Conservation (phyloP, 2,888 invertebrate genomes). For the Campaea margaritaria region DNA sequence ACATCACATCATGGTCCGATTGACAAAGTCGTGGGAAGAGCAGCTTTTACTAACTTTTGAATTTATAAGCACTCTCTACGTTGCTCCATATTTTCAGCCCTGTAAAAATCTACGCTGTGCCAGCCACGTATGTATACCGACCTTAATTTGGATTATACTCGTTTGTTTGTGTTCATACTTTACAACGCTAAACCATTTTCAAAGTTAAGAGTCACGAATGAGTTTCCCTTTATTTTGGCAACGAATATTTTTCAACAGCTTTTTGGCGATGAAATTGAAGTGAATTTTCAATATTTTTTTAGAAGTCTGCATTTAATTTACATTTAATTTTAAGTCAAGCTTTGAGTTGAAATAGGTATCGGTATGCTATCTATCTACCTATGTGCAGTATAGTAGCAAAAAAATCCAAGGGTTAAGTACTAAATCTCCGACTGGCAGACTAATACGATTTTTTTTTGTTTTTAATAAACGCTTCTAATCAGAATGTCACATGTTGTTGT, state of each 20-base stretch:
- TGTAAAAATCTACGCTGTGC: constrained; percentile 6
- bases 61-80: constrained; percentile 19
- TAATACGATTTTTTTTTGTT: too few relatives aligned
- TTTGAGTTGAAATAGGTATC: too few relatives aligned
- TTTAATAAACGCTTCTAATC: too few relatives aligned
- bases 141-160: constrained; percentile 15
- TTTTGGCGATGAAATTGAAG: constrained; percentile 5
- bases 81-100: constrained; percentile 18
- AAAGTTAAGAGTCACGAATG: constrained; percentile 4
- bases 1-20: constrained; percentile 33
- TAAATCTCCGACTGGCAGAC: too few relatives aligned
- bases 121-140: constrained; percentile 2
- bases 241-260: constrained; percentile 9
- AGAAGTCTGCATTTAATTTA: constrained; percentile 1
- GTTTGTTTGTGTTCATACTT: constrained; percentile 16
- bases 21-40: constrained; percentile 29
- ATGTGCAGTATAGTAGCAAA: too few relatives aligned
- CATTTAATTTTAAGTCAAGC: too few relatives aligned
- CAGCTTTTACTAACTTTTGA: constrained; percentile 20
- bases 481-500: too few relatives aligned
- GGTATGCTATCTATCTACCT: too few relatives aligned
- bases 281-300: constrained; percentile 12
- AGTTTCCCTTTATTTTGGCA: constrained; percentile 1
- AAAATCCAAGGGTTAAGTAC: too few relatives aligned
- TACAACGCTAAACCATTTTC: constrained; percentile 6